These are phyloP conservation scores for Leucania comma DNA, from an alignment of 2,888 invertebrate genomes.

Conservation along the genomic window DNA sequence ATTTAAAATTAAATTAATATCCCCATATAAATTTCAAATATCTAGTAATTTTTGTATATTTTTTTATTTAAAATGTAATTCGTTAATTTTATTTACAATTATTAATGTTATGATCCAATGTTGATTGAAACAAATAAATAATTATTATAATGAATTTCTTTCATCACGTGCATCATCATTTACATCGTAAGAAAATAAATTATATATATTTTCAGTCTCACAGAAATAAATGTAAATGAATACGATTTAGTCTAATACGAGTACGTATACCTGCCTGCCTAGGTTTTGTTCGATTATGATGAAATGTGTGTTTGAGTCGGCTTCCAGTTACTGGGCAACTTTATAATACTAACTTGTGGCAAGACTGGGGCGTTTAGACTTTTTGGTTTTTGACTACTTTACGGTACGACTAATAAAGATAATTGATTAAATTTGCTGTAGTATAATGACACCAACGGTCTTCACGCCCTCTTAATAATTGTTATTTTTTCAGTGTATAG, in stretches of 20 bases:
- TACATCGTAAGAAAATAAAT: background rate
- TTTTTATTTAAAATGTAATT: no score
- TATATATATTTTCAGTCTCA: background rate
- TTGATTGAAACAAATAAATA: no score
- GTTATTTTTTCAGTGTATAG: slow-evolving; percentile 12
- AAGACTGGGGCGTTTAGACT: background rate
- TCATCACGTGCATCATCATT: background rate
- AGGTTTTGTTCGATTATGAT: no score
- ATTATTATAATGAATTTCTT: background rate
- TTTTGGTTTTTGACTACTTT: background rate
- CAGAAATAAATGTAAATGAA: background rate
- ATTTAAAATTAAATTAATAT: no score
- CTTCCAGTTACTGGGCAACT: no score
- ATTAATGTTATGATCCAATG: no score
- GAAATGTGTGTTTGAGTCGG: no score
- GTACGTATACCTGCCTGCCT: no score
- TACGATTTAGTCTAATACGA: background rate
- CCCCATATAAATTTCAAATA: no score
- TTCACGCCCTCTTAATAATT: background rate
- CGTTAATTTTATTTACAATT: no score
- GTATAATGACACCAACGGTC: background rate
- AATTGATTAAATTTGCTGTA: background rate
- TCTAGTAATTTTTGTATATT: no score
- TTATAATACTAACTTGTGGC: no score
- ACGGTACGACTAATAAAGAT: background rate